phyloP scores from a whole-genome alignment of 2,888 invertebrate species.

The Xiphydria camelus region DNA sequence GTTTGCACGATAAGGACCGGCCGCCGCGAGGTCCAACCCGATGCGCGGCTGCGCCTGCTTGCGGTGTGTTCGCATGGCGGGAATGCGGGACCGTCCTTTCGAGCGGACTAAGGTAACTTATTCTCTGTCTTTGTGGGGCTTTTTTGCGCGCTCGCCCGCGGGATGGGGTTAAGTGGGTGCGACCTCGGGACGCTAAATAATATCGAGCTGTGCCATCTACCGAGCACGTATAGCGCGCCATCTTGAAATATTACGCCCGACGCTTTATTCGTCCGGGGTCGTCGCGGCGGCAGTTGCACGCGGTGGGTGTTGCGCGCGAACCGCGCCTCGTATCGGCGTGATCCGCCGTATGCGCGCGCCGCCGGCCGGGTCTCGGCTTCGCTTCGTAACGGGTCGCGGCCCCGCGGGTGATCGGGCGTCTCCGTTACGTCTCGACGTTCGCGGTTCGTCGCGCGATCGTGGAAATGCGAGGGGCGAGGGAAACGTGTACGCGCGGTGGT shows the following conservation, averaged over 20 bases:
- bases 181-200: constrained; percentile 54
- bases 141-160: constrained; percentile 39
- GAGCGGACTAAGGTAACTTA: constrained; percentile 47
- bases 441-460: no score
- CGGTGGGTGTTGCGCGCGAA: no score
- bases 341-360: no score
- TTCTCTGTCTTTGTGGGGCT: constrained; percentile 50
- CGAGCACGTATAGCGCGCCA: constrained; percentile 43
- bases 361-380: no score
- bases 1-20: constrained; percentile 4
- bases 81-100: constrained; percentile 40
- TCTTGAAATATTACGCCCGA: constrained; percentile 46
- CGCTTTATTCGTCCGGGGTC: constrained; percentile 31
- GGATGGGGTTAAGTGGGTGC: constrained; percentile 53
- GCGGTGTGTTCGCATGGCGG: constrained; percentile 20
- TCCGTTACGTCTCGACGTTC: no score
- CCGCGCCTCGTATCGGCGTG: no score
- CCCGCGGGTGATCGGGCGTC: no score
- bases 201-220: constrained; percentile 51
- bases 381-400: no score
- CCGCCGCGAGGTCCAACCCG: constrained; percentile 22
- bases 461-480: no score
- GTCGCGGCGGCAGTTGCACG: no score
- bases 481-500: no score
- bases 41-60: constrained; percentile 23